phyloP scores from a whole-genome alignment of 1,140 invertebrate genomes.

The Zaprionus inermis region DNA sequence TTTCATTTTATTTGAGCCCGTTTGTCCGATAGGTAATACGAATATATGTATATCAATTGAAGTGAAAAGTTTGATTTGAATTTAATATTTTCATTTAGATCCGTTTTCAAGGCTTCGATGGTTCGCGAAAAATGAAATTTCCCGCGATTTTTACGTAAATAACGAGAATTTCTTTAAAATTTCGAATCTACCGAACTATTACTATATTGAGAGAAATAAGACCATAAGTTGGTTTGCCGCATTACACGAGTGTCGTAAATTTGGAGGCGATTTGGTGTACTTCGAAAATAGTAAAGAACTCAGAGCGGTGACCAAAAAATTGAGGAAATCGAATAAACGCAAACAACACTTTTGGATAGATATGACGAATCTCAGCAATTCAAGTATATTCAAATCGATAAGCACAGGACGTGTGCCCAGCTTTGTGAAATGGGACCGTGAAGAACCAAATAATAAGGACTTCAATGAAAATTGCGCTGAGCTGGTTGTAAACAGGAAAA shows the following conservation, averaged over 20 bases:
- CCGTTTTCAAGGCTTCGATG: not conserved
- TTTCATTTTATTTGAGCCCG: not conserved
- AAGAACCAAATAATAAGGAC: constrained; percentile 26
- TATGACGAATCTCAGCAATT: not conserved
- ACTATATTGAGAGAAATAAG: constrained; percentile 18
- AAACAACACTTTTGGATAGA: constrained; percentile 20
- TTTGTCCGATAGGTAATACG: not conserved
- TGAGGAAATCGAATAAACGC: not conserved
- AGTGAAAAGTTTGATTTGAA: not conserved
- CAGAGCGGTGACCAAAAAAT: not conserved
- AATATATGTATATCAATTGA: not conserved
- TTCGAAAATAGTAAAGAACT: constrained; percentile 14
- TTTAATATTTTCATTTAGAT: constrained; percentile 1
- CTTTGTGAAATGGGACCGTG: not conserved
- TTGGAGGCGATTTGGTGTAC: constrained; percentile 24
- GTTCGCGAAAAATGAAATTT: not conserved
- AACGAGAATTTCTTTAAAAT: not conserved
- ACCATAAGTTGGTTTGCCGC: constrained; percentile 12
- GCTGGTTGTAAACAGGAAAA: not conserved
- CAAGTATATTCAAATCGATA: not conserved
- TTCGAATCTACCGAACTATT: constrained; percentile 17
- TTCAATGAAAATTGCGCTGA: constrained; percentile 13
- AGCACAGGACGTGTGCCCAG: not conserved
- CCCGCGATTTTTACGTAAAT: not conserved
- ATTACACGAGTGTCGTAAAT: constrained; percentile 13